Percentiles rank a stretch among this genome's conserved stretches.
Conservation (phyloP, 2,113 vertebrate species). For the Alouatta palliata region DNA sequence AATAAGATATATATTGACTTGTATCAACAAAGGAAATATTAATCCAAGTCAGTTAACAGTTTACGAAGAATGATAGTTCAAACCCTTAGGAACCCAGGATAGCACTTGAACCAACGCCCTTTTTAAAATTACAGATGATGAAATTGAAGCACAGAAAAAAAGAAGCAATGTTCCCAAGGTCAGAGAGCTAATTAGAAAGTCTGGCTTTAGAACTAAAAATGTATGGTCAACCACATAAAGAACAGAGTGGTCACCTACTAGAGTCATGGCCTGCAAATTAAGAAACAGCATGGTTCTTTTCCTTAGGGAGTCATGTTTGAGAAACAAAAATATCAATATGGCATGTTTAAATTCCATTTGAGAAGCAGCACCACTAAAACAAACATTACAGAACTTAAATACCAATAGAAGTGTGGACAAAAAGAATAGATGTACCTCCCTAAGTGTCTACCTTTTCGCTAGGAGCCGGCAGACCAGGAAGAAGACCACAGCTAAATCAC, state of each 20-base stretch:
- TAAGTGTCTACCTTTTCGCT: not conserved
- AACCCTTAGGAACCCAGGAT: not conserved
- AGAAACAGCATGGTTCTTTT: not conserved
- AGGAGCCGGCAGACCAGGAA: not conserved
- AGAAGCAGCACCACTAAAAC: not conserved
- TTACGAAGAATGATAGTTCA: not conserved
- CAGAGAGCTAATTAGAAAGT: not conserved
- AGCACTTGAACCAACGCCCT: not conserved
- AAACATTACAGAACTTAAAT: not conserved
- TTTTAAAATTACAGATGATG: not conserved
- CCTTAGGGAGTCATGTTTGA: not conserved
- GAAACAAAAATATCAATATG: not conserved
- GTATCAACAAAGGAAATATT: not conserved
- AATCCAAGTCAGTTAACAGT: not conserved
- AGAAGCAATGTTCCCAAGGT: not conserved
- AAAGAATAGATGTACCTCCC: not conserved
- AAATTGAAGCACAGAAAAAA: not conserved
- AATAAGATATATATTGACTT: not conserved
- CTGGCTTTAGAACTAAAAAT: not conserved
- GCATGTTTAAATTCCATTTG: not conserved
- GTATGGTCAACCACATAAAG: not conserved
- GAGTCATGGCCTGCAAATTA: not conserved
- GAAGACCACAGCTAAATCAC: not conserved
- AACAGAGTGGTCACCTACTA: not conserved
- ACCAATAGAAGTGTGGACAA: not conserved